These are phyloP conservation scores for Lasioglossum malachurum DNA, from an alignment of 2,888 invertebrate species.

Conservation along the genomic window DNA sequence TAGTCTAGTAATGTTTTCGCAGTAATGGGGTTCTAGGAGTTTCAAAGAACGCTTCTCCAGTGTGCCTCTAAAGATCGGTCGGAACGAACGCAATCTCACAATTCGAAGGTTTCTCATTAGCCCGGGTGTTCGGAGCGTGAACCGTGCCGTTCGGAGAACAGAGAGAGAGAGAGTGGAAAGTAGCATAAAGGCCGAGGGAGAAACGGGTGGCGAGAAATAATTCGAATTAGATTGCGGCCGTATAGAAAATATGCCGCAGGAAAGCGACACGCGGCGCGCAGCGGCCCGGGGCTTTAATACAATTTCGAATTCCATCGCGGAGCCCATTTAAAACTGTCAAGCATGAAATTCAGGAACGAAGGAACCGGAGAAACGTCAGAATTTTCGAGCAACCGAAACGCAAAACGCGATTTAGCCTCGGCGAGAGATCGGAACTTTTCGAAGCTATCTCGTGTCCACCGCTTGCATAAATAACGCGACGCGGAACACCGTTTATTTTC, in stretches of 20 bases:
- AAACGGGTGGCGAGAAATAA: slow-evolving; percentile 17
- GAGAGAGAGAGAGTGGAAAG: background rate
- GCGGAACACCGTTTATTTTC: slow-evolving; percentile 69
- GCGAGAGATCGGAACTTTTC: slow-evolving; percentile 67
- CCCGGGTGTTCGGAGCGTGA: background rate
- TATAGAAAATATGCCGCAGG: slow-evolving; percentile 28
- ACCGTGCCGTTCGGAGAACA: background rate
- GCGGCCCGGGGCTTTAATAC: slow-evolving; percentile 34
- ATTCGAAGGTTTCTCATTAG: background rate
- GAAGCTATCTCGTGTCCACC: slow-evolving; percentile 56
- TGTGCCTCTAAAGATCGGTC: background rate
- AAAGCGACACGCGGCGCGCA: slow-evolving; percentile 40
- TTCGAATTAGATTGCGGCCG: slow-evolving; percentile 38
- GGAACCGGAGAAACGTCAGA: slow-evolving; percentile 51
- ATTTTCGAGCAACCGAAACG: slow-evolving; percentile 62
- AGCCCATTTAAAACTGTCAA: slow-evolving; percentile 58
- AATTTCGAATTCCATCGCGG: slow-evolving; percentile 55
- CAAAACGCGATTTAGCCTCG: slow-evolving; percentile 59
- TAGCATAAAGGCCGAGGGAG: background rate
- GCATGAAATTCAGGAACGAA: slow-evolving; percentile 59
- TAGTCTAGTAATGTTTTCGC: background rate
- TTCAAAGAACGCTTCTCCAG: background rate
- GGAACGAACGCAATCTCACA: background rate
- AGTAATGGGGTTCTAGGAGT: background rate
- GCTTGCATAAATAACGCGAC: slow-evolving; percentile 70